Conservation (phyloP, 2,797 vertebrate genomes). For the Adrianichthys oophorus region DNA sequence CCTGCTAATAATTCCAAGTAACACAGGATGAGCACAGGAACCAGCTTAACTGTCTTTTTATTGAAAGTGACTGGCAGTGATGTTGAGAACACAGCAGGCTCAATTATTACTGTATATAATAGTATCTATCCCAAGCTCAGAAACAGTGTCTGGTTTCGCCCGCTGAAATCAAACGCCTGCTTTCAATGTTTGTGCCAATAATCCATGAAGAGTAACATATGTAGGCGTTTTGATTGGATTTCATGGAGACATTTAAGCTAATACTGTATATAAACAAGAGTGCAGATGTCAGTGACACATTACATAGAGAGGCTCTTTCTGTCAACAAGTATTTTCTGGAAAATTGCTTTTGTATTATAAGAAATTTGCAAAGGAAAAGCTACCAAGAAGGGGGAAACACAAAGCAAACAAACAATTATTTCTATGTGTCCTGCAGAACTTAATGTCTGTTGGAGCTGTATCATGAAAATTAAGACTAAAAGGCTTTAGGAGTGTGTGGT, state of each 20-base stretch:
- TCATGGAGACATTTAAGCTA: not conserved
- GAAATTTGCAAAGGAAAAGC: no score
- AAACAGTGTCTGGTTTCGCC: not conserved
- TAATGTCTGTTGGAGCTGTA: no score
- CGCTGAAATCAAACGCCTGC: not conserved
- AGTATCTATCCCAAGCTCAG: conserved; percentile 2
- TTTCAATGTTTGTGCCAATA: conserved; percentile 1
- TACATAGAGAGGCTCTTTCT: not conserved
- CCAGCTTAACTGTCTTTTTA: conserved; percentile 30
- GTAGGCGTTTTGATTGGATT: conserved; percentile 7
- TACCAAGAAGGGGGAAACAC: not conserved
- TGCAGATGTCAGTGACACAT: not conserved
- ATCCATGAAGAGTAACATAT: conserved; percentile 2
- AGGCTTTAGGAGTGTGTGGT: no score
- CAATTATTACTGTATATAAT: conserved; percentile 6
- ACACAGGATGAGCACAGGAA: conserved; percentile 17
- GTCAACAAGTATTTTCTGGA: no score
- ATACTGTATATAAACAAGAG: not conserved
- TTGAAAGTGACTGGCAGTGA: conserved; percentile 23
- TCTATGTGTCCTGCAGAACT: not conserved
- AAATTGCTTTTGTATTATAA: no score
- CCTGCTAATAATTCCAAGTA: conserved; percentile 46
- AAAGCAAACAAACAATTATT: not conserved
- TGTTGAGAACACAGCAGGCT: conserved; percentile 26
- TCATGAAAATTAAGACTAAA: no score